Base-by-base conservation (phyloP, 2,888 invertebrate genomes). In the Noctua janthina region DNA sequence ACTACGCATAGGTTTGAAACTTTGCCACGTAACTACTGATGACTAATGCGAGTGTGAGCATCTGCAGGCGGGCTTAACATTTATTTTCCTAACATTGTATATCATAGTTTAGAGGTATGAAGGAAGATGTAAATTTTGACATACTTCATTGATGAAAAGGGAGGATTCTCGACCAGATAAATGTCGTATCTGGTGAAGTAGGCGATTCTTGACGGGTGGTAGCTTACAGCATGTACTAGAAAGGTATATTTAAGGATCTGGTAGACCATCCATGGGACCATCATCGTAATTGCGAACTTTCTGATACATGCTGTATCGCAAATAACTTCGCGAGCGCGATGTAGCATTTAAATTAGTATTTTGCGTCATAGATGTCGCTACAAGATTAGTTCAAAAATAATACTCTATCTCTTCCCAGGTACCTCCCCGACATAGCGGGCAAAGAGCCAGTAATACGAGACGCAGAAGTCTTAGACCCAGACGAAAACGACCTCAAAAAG, bases 401-500 rank as follows among this genome's bases (percentile, higher is more conserved):
- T 7, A 7, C n/a, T n/a, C 0, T 43, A 0, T 54, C 46, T 59
- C 0, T 23, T 17, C 54, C 0, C 76, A 89, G 89, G 74, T 89
- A 94, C 87, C 90, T 93, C 81, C 94, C 93, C 51, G 90, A 90
- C 75, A 92, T 91, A 82, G 76, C 85, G 20, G 88, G 88, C 35
- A 89, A 89, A 35, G 89, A 89, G 0, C 89, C 89, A 1, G 82
- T 90, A 35, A 89, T 89, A 2, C 49, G 79, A 69, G 87, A 87
- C 75, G 86, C 90, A 8, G 87, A 87, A 68, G 84, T 83, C 23
- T 71, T 86, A 54, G 92, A 90, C 67, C 89, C 90, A 62, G 91
- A 91, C 83, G 91, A 92, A 77, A 84, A 89, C 98, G 94, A 97
- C 97, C 70, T 97, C 97, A 93, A 97, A 97, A 91, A 92, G 93